Base-by-base conservation (phyloP, 2,113 vertebrate genomes). In the Myanophis thanlyinensis region DNA sequence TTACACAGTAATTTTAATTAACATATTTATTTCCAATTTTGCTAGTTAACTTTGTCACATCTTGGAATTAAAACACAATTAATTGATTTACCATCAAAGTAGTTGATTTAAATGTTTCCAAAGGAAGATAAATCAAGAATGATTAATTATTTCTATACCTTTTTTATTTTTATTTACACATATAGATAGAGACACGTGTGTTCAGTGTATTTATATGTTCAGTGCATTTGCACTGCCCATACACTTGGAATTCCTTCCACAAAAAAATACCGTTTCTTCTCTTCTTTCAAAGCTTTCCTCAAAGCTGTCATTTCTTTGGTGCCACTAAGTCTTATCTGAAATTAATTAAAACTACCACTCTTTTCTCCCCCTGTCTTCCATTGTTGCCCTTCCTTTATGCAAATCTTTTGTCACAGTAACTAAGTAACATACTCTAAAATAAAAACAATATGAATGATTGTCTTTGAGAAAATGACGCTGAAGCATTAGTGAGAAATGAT, bases 1-100 rank as follows among this genome's bases (percentile, higher is more conserved):
- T 48, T 46, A 25, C 20, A 5, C 23, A 48, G 9, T 80, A 22
- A 18, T 30, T 23, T 67, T 35, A 51, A 40, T 35, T 87, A 51
- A 40, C 25, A 49, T 40, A 91, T 62, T 95, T 94, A 54, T 88
- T 23, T 80, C 23, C 23, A 93, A 88, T 88, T 52, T 46, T 51
- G 54, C 25, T 12, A 40, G 46, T 89, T 53, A 62, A 1, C 5
- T 94, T 92, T 46, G 7, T 12, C 4, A 54, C 10, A 30, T 9
- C 49, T 35, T 22, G 18, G 46, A 22, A 5, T 49, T 30, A 90
- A 90, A 90, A 90, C 15, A 80, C 4, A 44, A 18, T 53, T 35
- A 90, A 4, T 62, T 56, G 54, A 85, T 89, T 91, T 51, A n/a
- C 48, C 89, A 92, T 49, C 30, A 48, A 86, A 92, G 53, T 23